These are phyloP conservation scores for Eupithecia inturbata DNA, from an alignment of 2,888 invertebrate species.

Conservation along the genomic window DNA sequence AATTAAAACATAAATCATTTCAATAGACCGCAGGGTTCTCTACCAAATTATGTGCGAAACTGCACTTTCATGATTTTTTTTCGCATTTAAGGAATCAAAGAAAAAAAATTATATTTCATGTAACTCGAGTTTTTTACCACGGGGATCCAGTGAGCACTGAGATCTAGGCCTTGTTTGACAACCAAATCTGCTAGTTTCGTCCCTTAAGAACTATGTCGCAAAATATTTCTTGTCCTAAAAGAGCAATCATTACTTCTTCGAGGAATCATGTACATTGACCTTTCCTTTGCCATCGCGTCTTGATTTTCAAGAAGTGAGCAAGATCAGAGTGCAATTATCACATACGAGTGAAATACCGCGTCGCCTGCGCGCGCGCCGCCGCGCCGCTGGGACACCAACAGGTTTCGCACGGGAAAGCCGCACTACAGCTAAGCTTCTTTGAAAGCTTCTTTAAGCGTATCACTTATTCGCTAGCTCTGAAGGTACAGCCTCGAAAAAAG, in stretches of 20 bases:
- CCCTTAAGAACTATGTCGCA: not conserved
- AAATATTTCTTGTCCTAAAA: not conserved
- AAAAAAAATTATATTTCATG: too few relatives aligned
- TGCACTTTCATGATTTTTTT: too few relatives aligned
- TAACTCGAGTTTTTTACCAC: too few relatives aligned
- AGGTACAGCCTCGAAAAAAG: not conserved
- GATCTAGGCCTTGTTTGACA: too few relatives aligned
- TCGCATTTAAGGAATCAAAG: too few relatives aligned
- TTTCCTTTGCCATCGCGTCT: not conserved
- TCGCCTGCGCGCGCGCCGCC: conserved; percentile 10
- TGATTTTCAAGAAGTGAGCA: not conserved
- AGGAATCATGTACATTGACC: not conserved
- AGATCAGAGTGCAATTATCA: conserved; percentile 21
- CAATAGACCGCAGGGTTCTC: too few relatives aligned
- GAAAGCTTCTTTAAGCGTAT: conserved; percentile 1
- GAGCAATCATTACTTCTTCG: not conserved
- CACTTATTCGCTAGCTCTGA: not conserved
- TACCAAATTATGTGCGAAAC: too few relatives aligned
- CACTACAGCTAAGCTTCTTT: conserved; percentile 11
- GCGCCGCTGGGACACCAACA: conserved; percentile 23
- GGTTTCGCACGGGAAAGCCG: conserved; percentile 33
- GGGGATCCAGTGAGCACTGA: too few relatives aligned
- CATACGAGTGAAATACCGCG: conserved; percentile 20
- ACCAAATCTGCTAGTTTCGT: too few relatives aligned
- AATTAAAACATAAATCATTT: too few relatives aligned